Evolutionary conservation across 2,888 invertebrate genomes (phyloP).

Genomic region (Drosophila mercatorum): DNA sequence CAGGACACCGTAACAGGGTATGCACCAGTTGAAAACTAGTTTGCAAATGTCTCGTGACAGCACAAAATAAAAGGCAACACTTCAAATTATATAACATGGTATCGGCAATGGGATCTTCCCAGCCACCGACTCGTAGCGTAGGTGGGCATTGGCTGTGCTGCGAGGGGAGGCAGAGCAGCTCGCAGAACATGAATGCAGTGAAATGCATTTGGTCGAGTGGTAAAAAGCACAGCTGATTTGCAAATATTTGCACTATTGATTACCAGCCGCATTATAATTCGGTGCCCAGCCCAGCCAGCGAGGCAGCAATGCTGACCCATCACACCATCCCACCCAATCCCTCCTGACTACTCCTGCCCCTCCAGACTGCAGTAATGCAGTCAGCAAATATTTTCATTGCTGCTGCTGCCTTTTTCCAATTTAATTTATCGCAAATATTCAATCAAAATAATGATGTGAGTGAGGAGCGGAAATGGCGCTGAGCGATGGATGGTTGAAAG

Average conservation of each 20-base stretch:
- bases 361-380: slow-evolving; percentile 20
- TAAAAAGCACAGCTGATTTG: slow-evolving; percentile 62
- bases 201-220: slow-evolving; percentile 44
- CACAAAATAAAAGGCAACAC: slow-evolving; percentile 55
- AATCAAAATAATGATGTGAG: slow-evolving; percentile 76
- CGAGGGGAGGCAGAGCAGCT: neutral
- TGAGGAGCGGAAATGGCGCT: slow-evolving; percentile 52
- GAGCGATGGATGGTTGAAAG: slow-evolving; percentile 25
- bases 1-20: neutral
- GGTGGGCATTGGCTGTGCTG: neutral
- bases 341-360: neutral
- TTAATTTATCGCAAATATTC: slow-evolving; percentile 82
- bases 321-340: neutral
- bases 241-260: slow-evolving; percentile 77
- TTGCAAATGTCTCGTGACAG: slow-evolving; percentile 40
- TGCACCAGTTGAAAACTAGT: slow-evolving; percentile 51
- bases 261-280: slow-evolving; percentile 65
- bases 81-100: slow-evolving; percentile 64
- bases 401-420: slow-evolving; percentile 64
- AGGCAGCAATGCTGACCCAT: neutral
- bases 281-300: slow-evolving; percentile 14
- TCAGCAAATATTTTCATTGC: slow-evolving; percentile 64
- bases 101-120: slow-evolving; percentile 22
- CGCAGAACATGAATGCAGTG: slow-evolving; percentile 45
- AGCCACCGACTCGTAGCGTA: neutral